These are phyloP conservation scores for Metallyticus violacea DNA, from an alignment of 2,888 invertebrate genomes.

Conservation along the genomic window DNA sequence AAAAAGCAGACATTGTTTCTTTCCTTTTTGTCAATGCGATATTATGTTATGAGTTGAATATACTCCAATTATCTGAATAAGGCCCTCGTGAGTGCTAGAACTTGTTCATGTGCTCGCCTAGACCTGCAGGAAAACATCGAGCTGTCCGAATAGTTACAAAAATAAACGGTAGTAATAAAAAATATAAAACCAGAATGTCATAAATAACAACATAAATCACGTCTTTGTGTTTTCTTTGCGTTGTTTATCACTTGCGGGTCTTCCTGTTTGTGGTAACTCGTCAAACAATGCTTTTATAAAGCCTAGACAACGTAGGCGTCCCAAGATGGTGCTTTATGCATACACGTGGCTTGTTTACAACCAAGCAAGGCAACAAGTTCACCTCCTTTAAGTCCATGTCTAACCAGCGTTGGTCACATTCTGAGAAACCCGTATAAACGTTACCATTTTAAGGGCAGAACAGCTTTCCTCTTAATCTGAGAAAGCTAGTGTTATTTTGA, in stretches of 20 bases:
- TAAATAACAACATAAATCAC: background rate
- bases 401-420: no score
- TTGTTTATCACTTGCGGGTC: background rate
- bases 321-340: background rate
- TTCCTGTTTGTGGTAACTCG: background rate
- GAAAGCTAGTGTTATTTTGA: no score
- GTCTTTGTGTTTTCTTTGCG: background rate
- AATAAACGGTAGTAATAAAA: background rate
- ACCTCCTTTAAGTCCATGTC: no score
- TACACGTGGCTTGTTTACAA: background rate
- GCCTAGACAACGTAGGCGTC: background rate
- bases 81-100: background rate
- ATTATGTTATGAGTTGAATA: background rate
- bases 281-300: background rate
- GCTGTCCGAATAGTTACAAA: background rate
- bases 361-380: background rate
- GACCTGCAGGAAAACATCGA: background rate
- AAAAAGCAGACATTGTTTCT: background rate
- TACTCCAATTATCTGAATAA: background rate
- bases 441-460: no score
- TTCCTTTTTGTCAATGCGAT: background rate
- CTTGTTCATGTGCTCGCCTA: background rate
- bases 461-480: no score
- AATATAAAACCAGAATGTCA: background rate
- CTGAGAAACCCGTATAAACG: no score